These are phyloP conservation scores for Tetramorium alpestre DNA, from an alignment of 1,140 invertebrate genomes.

Conservation along the genomic window DNA sequence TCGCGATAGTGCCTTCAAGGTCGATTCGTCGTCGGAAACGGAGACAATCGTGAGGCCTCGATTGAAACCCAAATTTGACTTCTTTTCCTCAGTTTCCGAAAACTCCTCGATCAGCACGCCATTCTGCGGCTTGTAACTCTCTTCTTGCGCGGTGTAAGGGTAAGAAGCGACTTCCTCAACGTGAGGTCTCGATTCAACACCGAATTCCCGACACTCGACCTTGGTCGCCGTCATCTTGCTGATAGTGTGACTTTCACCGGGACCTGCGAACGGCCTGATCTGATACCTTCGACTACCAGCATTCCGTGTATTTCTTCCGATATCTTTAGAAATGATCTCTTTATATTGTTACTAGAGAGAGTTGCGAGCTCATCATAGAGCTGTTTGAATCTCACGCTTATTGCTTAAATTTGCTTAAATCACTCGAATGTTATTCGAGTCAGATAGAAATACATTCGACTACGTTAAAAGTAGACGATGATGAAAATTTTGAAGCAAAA, in stretches of 20 bases:
- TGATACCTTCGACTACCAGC: slow-evolving; percentile 45
- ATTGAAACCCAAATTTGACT: slow-evolving; percentile 83
- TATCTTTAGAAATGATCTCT: slow-evolving; percentile 15
- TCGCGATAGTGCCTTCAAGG: slow-evolving; percentile 86
- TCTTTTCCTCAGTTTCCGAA: slow-evolving; percentile 87
- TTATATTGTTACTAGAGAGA: neutral
- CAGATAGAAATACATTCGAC: neutral
- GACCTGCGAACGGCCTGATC: slow-evolving; percentile 85
- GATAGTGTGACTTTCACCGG: slow-evolving; percentile 88
- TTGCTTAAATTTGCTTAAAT: neutral
- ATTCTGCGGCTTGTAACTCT: slow-evolving; percentile 82
- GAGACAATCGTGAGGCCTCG: slow-evolving; percentile 88
- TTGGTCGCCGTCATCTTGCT: slow-evolving; percentile 88
- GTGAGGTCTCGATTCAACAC: slow-evolving; percentile 83
- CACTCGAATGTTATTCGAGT: neutral
- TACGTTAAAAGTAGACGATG: slow-evolving; percentile 2
- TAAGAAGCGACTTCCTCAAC: slow-evolving; percentile 89
- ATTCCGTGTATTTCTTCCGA: neutral
- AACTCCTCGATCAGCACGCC: slow-evolving; percentile 87
- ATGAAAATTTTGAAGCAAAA: slow-evolving; percentile 24
- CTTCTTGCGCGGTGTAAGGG: slow-evolving; percentile 84
- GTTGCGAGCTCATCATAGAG: neutral
- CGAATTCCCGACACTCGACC: slow-evolving; percentile 86
- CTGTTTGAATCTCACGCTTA: neutral
- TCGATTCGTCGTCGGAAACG: slow-evolving; percentile 88